Conservation (phyloP, 2,797 vertebrate genomes). For the Clarias platycephalus region DNA sequence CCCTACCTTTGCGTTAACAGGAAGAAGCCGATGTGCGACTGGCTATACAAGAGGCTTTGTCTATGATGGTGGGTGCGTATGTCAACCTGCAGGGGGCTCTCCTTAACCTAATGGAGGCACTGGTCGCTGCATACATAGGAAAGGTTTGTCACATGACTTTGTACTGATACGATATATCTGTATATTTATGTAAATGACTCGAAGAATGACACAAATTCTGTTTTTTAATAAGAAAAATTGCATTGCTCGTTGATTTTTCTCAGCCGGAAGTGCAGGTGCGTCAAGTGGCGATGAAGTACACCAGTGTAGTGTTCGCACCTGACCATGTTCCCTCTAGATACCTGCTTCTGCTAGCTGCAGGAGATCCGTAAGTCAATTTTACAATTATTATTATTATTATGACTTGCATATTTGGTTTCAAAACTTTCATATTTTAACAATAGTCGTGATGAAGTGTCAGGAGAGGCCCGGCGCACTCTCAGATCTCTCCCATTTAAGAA, state of each 20-base stretch:
- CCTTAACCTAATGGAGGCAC: conserved; percentile 96
- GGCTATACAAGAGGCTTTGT: conserved; percentile 96
- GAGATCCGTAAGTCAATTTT: conserved; percentile 86
- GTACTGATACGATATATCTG: background rate
- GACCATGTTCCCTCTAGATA: conserved; percentile 98
- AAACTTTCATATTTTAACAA: background rate
- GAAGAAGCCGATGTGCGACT: conserved; percentile 93
- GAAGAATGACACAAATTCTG: background rate
- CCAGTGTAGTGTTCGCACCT: conserved; percentile 89
- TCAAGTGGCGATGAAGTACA: conserved; percentile 97
- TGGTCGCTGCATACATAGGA: conserved; percentile 93
- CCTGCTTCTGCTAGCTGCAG: conserved; percentile 90
- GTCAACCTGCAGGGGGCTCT: conserved; percentile 92
- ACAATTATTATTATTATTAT: background rate
- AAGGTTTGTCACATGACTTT: conserved; percentile 76
- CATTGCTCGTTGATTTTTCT: conserved; percentile 22
- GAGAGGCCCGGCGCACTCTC: conserved; percentile 87
- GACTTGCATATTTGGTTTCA: background rate
- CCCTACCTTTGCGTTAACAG: conserved; percentile 64
- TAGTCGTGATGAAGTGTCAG: conserved; percentile 92
- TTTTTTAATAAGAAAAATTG: background rate
- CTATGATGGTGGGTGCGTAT: conserved; percentile 98
- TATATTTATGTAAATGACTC: background rate
- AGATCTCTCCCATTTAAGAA: conserved; percentile 78
- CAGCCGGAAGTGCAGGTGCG: conserved; percentile 98